Evolutionary conservation across 2,797 vertebrate species (phyloP).

Genomic region (Muscicapa striata): DNA sequence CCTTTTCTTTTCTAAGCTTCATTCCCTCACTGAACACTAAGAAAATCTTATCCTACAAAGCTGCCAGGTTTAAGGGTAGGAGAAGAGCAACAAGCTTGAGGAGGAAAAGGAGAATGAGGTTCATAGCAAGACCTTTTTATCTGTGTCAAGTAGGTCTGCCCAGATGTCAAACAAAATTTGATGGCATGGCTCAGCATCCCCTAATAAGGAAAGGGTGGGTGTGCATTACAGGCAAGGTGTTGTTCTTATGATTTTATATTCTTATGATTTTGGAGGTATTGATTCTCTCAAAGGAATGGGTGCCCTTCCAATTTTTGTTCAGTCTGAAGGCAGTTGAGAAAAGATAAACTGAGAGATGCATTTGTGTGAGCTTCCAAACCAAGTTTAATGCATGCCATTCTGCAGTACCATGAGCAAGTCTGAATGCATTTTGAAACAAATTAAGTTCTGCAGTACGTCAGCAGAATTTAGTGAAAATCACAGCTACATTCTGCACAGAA

Average conservation of each 20-base stretch:
- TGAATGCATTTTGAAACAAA: not conserved
- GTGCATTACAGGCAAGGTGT: not conserved
- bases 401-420: not conserved
- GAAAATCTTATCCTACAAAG: not conserved
- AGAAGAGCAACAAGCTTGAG: not conserved
- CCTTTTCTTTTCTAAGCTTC: not conserved
- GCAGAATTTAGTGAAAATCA: not conserved
- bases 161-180: not conserved
- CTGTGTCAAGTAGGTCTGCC: not conserved
- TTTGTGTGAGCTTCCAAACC: not conserved
- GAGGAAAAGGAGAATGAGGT: not conserved
- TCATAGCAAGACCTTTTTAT: not conserved
- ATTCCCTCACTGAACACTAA: not conserved
- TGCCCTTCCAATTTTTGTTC: not conserved
- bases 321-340: not conserved
- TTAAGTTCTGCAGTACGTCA: not conserved
- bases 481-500: not conserved
- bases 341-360: rapidly evolving
- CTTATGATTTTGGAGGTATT: not conserved
- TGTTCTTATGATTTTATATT: not conserved
- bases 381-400: not conserved
- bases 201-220: not conserved
- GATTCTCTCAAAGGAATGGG: not conserved
- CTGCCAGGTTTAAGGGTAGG: not conserved
- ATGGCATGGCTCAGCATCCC: not conserved